Percentiles rank a stretch among this genome's conserved stretches.
phyloP scores from a whole-genome alignment of 2,797 vertebrate genomes.

The Amniataba percoides region DNA sequence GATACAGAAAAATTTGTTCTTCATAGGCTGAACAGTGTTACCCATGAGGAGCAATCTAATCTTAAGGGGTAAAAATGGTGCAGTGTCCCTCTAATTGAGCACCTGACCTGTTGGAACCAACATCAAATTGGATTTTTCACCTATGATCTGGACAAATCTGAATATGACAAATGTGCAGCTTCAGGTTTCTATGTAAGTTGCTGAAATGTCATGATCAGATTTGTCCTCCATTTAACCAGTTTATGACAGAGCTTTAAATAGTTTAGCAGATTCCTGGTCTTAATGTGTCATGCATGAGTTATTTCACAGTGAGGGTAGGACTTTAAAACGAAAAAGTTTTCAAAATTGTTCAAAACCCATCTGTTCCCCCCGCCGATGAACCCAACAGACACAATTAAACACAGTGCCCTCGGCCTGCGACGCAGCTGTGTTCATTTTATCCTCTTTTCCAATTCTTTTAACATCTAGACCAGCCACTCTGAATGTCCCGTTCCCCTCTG shows the following conservation, averaged over 20 bases:
- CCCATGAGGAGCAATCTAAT: not conserved
- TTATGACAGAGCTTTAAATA: not conserved
- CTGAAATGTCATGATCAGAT: not conserved
- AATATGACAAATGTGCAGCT: not conserved
- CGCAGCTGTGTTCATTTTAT: conserved; percentile 45
- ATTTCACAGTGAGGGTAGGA: not conserved
- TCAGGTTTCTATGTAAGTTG: not conserved
- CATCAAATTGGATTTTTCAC: not conserved
- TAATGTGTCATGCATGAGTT: not conserved
- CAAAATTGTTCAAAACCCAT: conserved; percentile 22
- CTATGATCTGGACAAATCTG: not conserved
- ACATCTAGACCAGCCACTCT: conserved; percentile 36
- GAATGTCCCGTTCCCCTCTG: conserved; percentile 56
- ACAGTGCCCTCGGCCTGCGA: conserved; percentile 22
- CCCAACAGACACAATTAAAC: conserved; percentile 20
- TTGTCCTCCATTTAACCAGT: not conserved
- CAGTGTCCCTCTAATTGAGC: not conserved
- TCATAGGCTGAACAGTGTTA: not conserved
- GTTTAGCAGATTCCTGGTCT: not conserved
- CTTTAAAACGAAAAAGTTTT: conserved; percentile 19
- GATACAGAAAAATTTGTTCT: not conserved
- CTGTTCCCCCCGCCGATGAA: conserved; percentile 5
- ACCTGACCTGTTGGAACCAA: not conserved
- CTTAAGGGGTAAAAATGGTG: not conserved
- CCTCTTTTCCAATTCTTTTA: conserved; percentile 45